Evolutionary conservation across 2,888 invertebrate species (phyloP), one percentile per base, ranked within the genome.

Genomic region (Toxonevra muliebris): DNA sequence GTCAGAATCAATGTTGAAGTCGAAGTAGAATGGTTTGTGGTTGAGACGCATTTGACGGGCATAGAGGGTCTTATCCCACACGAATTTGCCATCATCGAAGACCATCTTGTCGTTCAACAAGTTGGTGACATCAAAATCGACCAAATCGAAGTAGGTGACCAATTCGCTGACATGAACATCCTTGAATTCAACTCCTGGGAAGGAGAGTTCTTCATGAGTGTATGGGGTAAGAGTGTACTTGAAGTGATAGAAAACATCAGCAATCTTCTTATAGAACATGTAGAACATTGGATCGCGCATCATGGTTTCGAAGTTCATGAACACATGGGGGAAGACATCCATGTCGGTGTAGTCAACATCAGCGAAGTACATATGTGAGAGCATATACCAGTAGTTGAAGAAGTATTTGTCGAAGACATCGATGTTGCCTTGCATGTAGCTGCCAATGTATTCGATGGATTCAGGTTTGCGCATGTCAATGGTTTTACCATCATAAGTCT

Each of bases 201-300:
- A 89, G 72, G 85, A 77, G 10, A 90, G 82, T 70, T 90, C 88
- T n/a, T 89, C 88, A 61, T 83, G 85, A 1, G 86, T 88, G 86
- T 93, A 92, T n/a, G 87, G 84, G 13, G 88, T 87, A 59, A 90
- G 84, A 72, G 87, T 69, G 19, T 87, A 76, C 71, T 89, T 88
- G 87, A 89, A 91, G 68, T 84, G 79, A 41, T 86, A 82, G 87
- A 90, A 90, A 58, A 90, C 83, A 41, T 85, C 80, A 41, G 88
- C 79, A 71, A 90, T 88, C 61, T 88, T 88, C 79, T 90, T 89
- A 77, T 89, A 89, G 50, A 92, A 83, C 74, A 88, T 88, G 81
- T 90, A 92, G 87, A 90, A 91, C 15, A 90, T 87, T 4, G 92
- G 92, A 78, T 93, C 92, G 71, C 92, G 89, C 67, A 91, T 85